Evolutionary conservation across 2,113 vertebrate genomes (phyloP), one percentile per base, ranked within the genome.

Genomic region (Plecturocebus donacophilus): DNA sequence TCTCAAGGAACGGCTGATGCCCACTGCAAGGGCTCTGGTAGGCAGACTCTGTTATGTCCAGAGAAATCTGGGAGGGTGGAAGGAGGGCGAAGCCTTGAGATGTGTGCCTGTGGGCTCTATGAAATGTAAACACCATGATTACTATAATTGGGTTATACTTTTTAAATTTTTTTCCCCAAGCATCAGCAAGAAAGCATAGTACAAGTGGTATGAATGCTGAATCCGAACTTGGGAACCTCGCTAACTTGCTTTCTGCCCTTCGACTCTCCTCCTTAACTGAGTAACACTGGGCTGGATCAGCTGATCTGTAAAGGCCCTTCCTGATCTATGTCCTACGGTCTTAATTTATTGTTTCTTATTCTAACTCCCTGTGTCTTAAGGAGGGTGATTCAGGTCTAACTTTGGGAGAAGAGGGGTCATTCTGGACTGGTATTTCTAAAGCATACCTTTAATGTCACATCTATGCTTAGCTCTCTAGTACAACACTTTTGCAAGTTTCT

Each of bases 11-110:
- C 82, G 25, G 9, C 42, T 35, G 25, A 10, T 0, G 12, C 61
- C 45, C 40, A 82, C 47, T 86, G 56, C 38, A 19, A 35, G 86
- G 75, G 45, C 49, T 52, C 49, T 52, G 49, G 49, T 17, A 52
- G 49, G 49, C 49, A 52, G 49, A 52, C 49, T 21, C 64, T 38
- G 21, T 42, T 89, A 79, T 87, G 96, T 93, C 75, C 92, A 91
- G 93, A 86, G 64, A 90, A 89, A 68, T 54, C 61, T 17, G 32
- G 92, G 35, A 56, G 32, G 11, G 4, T 25, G 9, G n/a, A 71
- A 0, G 1, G 52, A 90, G 23, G 76, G 52, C 56, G 40, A 40
- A 14, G 4, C 0, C 0, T 45, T 42, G 76, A 54, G 5, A 13
- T 2, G n/a, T 73, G 40, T 54, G 49, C 40, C n/a, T 30, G 0